phyloP scores from a whole-genome alignment of 2,113 vertebrate species.

The Neopipo cinnamomea region DNA sequence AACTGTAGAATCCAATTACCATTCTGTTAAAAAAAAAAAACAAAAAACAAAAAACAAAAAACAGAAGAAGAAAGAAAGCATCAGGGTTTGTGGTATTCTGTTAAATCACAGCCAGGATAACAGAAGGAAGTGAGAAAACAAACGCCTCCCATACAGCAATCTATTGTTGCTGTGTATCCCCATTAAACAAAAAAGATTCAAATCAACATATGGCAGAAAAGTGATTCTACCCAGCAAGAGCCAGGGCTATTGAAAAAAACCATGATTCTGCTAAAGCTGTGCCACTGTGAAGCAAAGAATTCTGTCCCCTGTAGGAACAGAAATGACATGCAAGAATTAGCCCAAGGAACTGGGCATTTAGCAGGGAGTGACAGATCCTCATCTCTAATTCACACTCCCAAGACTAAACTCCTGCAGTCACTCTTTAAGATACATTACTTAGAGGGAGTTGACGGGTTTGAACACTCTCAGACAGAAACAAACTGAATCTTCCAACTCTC shows the following conservation, averaged over 20 bases:
- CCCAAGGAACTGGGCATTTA: background rate
- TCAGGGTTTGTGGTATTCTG: background rate
- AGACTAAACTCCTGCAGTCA: background rate
- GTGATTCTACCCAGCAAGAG: background rate
- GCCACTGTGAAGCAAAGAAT: background rate
- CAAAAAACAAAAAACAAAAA: background rate
- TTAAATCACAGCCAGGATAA: background rate
- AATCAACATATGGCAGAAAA: background rate
- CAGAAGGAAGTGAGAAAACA: constrained; percentile 11
- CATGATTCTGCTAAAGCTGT: background rate
- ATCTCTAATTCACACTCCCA: background rate
- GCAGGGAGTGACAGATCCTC: background rate
- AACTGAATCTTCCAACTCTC: background rate
- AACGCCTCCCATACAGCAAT: background rate
- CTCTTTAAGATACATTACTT: background rate
- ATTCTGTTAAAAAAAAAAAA: background rate
- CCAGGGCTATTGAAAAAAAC: background rate
- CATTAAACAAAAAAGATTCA: background rate
- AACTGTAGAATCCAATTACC: background rate
- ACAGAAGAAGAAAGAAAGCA: background rate
- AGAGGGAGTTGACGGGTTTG: background rate
- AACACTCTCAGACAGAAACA: background rate
- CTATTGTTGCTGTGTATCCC: background rate
- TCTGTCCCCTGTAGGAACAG: background rate
- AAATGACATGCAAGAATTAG: background rate